Evolutionary conservation across 2,113 vertebrate genomes (phyloP), one percentile per base, ranked within the genome.

Genomic region (Turdus rufiventris): DNA sequence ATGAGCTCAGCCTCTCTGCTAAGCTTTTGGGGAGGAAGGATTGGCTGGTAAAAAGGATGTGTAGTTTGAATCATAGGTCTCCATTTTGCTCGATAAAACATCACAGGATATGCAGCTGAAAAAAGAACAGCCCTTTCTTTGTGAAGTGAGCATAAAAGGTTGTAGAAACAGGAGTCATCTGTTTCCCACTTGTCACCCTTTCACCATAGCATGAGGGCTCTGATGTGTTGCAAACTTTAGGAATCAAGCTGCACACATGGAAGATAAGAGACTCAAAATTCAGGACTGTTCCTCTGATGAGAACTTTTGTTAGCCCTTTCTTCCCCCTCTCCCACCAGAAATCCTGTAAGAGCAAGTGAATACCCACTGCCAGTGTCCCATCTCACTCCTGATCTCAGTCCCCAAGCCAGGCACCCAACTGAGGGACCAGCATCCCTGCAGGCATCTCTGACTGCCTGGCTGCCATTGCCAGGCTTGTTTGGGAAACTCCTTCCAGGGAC

Each of bases 401-500:
- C 18, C 8, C 33, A 29, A 0, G 56, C 40, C 45, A 43, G 18
- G 25, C 47, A 26, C 5, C 9, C 0, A 1, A 28, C 38, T 5
- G 10, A 47, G 65, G 68, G 42, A 85, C 12, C 66, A 90, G 45
- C 31, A 38, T 51, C 14, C 71, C 63, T 60, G 15, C 19, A 14
- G 21, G 17, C 5, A 4, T 28, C 36, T 71, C 65, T 34, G 34
- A 10, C 23, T 34, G 12, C n/a, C 48, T 29, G 53, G 18, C 58
- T 76, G 34, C 6, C 0, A n/a, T 40, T 31, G 13, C 23, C 18
- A 17, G 42, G n/a, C 13, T 4, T 6, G 11, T 79, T 25, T 57
- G 28, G 28, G 56, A 53, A 91, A 29, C 15, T 53, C 0, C 17
- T 68, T 63, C 58, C 26, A 50, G 50, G 18, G 14, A 28, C 40